Percentiles rank a stretch among this genome's conserved stretches.
Conservation (phyloP, 1,140 invertebrate genomes). For the Neodiprion lecontei region DNA sequence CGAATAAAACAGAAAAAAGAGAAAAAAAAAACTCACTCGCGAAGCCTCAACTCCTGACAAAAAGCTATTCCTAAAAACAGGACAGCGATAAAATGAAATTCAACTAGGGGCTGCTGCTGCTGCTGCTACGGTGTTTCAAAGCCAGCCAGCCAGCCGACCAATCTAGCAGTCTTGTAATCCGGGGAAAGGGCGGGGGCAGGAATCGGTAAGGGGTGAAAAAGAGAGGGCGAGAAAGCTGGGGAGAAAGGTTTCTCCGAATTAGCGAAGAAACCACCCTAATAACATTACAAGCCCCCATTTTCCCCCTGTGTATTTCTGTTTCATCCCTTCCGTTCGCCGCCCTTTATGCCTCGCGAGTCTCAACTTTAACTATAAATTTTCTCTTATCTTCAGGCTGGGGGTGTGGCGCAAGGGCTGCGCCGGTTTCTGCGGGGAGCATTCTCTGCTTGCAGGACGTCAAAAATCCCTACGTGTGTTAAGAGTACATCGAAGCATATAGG, state of each 20-base stretch:
- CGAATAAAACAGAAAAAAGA: too few species aligned
- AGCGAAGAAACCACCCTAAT: constrained; percentile 17
- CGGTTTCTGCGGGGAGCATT: too few species aligned
- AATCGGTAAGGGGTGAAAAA: constrained; percentile 3
- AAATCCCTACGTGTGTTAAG: too few species aligned
- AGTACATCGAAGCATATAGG: too few species aligned
- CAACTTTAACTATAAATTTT: constrained; percentile 17
- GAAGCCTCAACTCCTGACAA: too few species aligned
- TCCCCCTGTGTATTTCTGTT: constrained; percentile 13
- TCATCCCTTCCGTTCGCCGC: constrained; percentile 9
- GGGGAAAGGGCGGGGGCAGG: neutral
- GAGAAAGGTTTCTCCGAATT: constrained; percentile 12
- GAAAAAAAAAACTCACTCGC: too few species aligned
- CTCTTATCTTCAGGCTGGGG: constrained; percentile 5
- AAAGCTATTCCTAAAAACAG: neutral
- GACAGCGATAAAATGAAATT: constrained; percentile 7
- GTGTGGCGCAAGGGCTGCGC: neutral
- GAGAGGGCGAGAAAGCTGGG: neutral
- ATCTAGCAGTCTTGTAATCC: constrained; percentile 13
- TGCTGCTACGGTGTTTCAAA: neutral
- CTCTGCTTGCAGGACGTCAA: too few species aligned
- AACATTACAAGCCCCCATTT: constrained; percentile 13
- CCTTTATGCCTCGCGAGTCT: constrained; percentile 11
- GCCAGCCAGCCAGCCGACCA: neutral
- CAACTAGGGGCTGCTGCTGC: neutral